Evolutionary conservation across 2,888 invertebrate genomes (phyloP).

Genomic region (Folsomia manolachei): DNA sequence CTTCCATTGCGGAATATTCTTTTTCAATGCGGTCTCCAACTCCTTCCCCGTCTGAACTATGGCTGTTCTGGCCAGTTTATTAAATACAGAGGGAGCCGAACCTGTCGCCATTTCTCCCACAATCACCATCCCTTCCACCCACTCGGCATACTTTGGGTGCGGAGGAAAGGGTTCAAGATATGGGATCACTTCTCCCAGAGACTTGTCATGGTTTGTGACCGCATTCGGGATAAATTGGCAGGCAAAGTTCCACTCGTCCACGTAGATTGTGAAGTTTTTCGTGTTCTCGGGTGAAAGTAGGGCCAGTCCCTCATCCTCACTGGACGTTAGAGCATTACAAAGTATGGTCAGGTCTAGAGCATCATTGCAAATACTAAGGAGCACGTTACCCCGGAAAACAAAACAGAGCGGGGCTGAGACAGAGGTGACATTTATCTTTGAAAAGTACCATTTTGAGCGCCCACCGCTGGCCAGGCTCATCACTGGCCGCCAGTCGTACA

Average conservation of each 20-base stretch:
- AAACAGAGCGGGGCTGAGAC: conserved; percentile 11
- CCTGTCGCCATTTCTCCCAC: too few species aligned
- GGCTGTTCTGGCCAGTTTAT: too few species aligned
- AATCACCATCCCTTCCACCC: too few species aligned
- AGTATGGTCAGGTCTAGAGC: conserved; percentile 14
- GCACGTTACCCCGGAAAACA: conserved; percentile 10
- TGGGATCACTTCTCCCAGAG: not conserved
- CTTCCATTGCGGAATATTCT: too few species aligned
- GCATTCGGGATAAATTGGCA: conserved; percentile 10
- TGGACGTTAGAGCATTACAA: not conserved
- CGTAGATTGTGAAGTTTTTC: not conserved
- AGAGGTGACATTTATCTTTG: not conserved
- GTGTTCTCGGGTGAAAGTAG: not conserved
- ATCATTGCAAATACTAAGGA: conserved; percentile 15
- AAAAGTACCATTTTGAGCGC: not conserved
- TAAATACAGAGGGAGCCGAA: too few species aligned
- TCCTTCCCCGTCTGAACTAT: too few species aligned
- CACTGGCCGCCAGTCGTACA: not conserved
- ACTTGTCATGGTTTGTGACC: not conserved
- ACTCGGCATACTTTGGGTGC: too few species aligned
- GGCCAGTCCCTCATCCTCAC: not conserved
- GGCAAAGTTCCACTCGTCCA: conserved; percentile 1
- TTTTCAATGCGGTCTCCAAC: too few species aligned
- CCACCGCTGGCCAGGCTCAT: too few species aligned
- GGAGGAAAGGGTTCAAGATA: not conserved